These are phyloP conservation scores for Paragorgia papillata DNA, from an alignment of 92 coral and sea anemone genomes.

Conservation along the genomic window DNA sequence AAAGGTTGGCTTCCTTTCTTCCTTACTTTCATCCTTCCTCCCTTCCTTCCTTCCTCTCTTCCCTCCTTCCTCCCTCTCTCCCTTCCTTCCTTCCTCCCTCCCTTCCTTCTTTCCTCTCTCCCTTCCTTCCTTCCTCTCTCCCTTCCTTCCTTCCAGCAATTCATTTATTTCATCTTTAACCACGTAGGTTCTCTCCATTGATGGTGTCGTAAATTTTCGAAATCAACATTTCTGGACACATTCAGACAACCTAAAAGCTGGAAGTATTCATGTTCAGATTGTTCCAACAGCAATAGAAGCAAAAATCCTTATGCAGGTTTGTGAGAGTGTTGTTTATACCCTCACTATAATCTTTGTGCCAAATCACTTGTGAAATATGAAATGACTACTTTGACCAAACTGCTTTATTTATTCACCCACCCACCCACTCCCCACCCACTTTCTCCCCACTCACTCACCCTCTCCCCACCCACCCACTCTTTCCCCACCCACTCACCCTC, in stretches of 20 bases:
- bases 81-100: too few species aligned
- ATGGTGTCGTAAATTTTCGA: slow-evolving; percentile 89
- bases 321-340: not conserved
- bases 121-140: too few species aligned
- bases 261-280: slow-evolving; percentile 89
- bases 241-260: slow-evolving; percentile 75
- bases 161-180: slow-evolving; percentile 4
- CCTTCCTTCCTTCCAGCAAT: too few species aligned
- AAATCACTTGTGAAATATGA: not conserved
- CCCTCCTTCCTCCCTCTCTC: too few species aligned
- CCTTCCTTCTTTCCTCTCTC: slow-evolving; percentile 59
- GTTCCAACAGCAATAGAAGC: slow-evolving; percentile 98
- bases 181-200: slow-evolving; percentile 90
- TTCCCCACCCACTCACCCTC: too few species aligned
- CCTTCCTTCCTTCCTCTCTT: too few species aligned
- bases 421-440: too few species aligned
- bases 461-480: too few species aligned
- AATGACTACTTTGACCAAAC: too few species aligned
- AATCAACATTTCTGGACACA: slow-evolving; percentile 98
- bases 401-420: too few species aligned
- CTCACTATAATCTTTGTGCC: not conserved
- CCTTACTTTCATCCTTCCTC: too few species aligned
- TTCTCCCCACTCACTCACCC: too few species aligned
- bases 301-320: slow-evolving; percentile 85
- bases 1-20: slow-evolving; percentile 61